A percentile compares a stretch with the other conserved stretches of the same genome.
These are phyloP conservation scores for Dromaius novaehollandiae DNA, from an alignment of 2,113 vertebrate species.

Conservation along the genomic window DNA sequence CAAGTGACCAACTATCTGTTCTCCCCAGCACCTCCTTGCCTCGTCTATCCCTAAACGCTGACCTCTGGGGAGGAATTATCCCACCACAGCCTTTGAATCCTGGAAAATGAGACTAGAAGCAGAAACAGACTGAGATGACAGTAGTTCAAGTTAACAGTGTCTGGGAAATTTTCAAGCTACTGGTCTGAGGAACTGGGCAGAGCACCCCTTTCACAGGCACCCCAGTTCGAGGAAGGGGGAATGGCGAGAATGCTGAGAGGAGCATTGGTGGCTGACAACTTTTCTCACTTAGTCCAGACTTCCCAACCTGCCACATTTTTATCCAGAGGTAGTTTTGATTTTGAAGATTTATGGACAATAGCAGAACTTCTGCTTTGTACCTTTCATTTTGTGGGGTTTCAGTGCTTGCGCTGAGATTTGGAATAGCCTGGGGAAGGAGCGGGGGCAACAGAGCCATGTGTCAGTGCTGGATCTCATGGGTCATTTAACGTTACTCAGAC, in stretches of 20 bases:
- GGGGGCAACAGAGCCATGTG: neutral
- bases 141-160: neutral
- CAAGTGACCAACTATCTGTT: neutral
- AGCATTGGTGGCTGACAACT: neutral
- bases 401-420: neutral
- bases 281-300: neutral
- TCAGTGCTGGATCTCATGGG: neutral
- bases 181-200: neutral
- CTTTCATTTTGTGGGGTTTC: neutral
- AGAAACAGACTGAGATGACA: neutral
- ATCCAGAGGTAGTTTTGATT: neutral
- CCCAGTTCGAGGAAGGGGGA: neutral
- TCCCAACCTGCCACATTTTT: neutral
- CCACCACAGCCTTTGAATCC: neutral
- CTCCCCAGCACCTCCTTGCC: neutral
- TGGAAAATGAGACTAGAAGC: neutral
- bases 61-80: neutral
- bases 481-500: neutral
- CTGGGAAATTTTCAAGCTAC: neutral
- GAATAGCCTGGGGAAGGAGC: neutral
- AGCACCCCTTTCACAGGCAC: accelerated
- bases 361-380: neutral
- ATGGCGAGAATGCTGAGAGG: neutral
- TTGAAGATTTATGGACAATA: neutral
- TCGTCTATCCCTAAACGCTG: neutral